phyloP scores from a whole-genome alignment of 2,888 invertebrate species.

The Prenolepis imparis region DNA sequence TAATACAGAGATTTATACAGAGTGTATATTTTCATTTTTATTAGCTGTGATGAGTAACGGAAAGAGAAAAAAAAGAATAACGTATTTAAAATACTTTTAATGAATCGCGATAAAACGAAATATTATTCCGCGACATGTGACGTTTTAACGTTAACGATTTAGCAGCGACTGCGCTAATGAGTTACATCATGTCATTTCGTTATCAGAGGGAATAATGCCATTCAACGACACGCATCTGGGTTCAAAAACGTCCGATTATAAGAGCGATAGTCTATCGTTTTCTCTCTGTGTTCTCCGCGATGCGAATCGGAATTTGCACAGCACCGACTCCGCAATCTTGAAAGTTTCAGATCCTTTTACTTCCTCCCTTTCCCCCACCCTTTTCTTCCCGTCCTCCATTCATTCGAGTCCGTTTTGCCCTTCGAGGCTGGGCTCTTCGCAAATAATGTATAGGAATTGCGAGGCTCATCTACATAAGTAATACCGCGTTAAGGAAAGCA shows the following conservation, averaged over 20 bases:
- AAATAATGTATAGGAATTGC: slow-evolving; percentile 85
- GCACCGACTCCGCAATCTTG: slow-evolving; percentile 79
- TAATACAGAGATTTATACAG: not conserved
- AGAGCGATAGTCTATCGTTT: slow-evolving; percentile 49
- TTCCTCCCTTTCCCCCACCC: slow-evolving; percentile 31
- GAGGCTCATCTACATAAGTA: slow-evolving; percentile 85
- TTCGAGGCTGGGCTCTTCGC: slow-evolving; percentile 75
- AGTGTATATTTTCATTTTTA: not conserved
- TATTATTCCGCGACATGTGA: not conserved
- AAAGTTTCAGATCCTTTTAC: slow-evolving; percentile 83
- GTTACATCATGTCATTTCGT: slow-evolving; percentile 18
- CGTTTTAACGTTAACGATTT: not conserved
- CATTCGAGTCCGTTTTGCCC: slow-evolving; percentile 69
- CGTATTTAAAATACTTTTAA: slow-evolving; percentile 1
- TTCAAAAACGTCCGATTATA: slow-evolving; percentile 42
- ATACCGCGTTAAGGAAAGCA: slow-evolving; percentile 85
- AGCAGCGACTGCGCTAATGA: not conserved
- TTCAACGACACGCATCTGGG: slow-evolving; percentile 65
- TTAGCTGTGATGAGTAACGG: not conserved
- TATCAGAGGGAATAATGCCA: slow-evolving; percentile 19
- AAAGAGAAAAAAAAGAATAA: not conserved
- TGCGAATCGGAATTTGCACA: slow-evolving; percentile 74
- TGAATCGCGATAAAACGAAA: not conserved
- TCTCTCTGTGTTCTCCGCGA: slow-evolving; percentile 61
- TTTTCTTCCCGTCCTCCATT: not conserved